phyloP scores from a whole-genome alignment of 1,140 invertebrate genomes.

The Lordiphosa mommai region DNA sequence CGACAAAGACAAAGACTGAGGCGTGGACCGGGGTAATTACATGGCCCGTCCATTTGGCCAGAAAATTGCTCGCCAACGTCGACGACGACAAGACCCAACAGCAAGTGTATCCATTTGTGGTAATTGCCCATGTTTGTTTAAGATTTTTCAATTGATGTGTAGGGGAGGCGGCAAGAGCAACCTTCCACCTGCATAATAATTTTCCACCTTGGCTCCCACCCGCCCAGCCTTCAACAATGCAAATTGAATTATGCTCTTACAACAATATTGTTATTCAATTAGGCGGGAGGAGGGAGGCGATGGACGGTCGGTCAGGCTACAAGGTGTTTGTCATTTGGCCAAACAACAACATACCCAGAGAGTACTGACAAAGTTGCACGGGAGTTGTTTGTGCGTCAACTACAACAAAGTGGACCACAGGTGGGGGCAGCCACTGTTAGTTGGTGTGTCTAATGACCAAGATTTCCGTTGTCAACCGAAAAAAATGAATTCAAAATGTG shows the following conservation, averaged over 20 bases:
- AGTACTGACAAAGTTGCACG: too few species aligned
- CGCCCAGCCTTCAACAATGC: slow-evolving; percentile 40
- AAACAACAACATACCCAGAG: slow-evolving; percentile 27
- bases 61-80: slow-evolving; percentile 32
- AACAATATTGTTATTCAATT: slow-evolving; percentile 69
- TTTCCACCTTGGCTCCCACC: slow-evolving; percentile 11
- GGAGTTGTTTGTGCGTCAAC: too few species aligned
- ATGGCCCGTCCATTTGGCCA: slow-evolving; percentile 46
- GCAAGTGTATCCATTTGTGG: slow-evolving; percentile 47
- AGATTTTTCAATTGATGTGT: slow-evolving; percentile 23
- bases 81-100: slow-evolving; percentile 4
- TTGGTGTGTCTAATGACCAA: too few species aligned
- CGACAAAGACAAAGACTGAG: slow-evolving; percentile 49
- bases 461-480: too few species aligned
- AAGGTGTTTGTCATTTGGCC: slow-evolving; percentile 31
- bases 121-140: slow-evolving; percentile 48
- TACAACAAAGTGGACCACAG: too few species aligned
- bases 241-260: slow-evolving; percentile 60
- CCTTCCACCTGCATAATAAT: slow-evolving; percentile 38
- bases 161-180: neutral
- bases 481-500: too few species aligned
- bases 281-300: slow-evolving; percentile 16
- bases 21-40: slow-evolving; percentile 47
- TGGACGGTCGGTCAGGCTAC: neutral
- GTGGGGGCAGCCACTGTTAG: too few species aligned